Evolutionary conservation across 2,888 invertebrate species (phyloP).

Genomic region (Lithophane socia): DNA sequence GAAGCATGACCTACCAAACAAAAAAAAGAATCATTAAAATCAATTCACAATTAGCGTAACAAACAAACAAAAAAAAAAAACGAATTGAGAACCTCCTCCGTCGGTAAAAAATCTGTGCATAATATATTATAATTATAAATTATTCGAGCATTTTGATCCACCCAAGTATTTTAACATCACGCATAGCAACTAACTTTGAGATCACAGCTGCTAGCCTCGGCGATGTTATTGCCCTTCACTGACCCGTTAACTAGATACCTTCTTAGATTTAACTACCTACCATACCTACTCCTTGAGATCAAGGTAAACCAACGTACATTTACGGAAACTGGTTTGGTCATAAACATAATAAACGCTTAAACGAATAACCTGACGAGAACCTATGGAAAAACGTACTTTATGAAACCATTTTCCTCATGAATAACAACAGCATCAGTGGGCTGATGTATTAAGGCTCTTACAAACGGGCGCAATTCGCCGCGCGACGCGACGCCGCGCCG

Average conservation of each 20-base stretch:
- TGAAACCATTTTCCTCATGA: conserved; percentile 14
- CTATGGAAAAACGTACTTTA: conserved; percentile 4
- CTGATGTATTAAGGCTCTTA: too few species aligned
- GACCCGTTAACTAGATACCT: conserved; percentile 26
- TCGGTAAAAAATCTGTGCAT: too few species aligned
- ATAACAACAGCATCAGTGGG: too few species aligned
- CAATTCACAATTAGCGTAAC: too few species aligned
- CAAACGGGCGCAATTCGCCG: too few species aligned
- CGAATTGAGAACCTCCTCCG: too few species aligned
- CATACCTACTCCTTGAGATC: conserved; percentile 9
- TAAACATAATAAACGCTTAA: neutral
- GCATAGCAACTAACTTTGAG: neutral
- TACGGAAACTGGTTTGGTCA: conserved; percentile 17
- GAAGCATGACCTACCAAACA: too few species aligned
- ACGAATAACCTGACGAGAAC: neutral
- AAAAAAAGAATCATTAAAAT: too few species aligned
- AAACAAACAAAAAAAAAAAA: too few species aligned
- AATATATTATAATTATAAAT: too few species aligned
- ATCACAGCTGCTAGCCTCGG: neutral
- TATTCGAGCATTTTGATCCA: neutral
- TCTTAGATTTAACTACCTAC: neutral
- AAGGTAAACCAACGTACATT: conserved; percentile 27
- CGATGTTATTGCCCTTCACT: conserved; percentile 30
- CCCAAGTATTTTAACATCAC: neutral
- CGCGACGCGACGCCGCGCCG: too few species aligned